phyloP scores from a whole-genome alignment of 2,888 invertebrate genomes.

The Helicoverpa assulta region DNA sequence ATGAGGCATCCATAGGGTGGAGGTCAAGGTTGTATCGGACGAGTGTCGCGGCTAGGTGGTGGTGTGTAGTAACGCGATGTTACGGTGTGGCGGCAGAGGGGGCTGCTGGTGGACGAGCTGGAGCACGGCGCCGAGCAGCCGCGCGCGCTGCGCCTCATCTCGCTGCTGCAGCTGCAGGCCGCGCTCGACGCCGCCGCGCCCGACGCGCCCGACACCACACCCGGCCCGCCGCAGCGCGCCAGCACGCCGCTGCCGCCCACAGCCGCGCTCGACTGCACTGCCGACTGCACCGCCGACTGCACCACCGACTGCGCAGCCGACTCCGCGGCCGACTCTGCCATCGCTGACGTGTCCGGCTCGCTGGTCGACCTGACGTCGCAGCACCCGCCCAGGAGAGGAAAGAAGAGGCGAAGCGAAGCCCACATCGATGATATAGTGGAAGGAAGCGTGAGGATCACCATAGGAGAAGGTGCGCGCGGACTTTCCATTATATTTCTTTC shows the following conservation, averaged over 20 bases:
- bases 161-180: constrained; percentile 80
- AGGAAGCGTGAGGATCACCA: constrained; percentile 58
- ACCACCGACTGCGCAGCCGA: neutral
- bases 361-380: neutral
- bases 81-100: constrained; percentile 65
- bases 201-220: constrained; percentile 70
- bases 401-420: constrained; percentile 69
- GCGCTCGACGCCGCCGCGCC: constrained; percentile 77
- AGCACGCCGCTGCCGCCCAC: constrained; percentile 26
- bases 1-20: too few species aligned
- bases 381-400: constrained; percentile 46
- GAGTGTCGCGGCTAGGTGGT: too few species aligned
- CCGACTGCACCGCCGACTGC: too few species aligned
- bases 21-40: too few species aligned
- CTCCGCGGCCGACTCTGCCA: neutral
- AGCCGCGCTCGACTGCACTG: neutral
- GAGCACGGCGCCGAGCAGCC: constrained; percentile 49
- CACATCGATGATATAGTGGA: constrained; percentile 57
- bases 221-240: constrained; percentile 23
- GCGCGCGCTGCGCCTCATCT: constrained; percentile 67
- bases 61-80: too few species aligned
- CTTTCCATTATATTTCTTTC: neutral
- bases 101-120: constrained; percentile 79
- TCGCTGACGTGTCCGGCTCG: neutral
- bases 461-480: constrained; percentile 66